A percentile compares a stretch with the other conserved stretches of the same genome.
Evolutionary conservation across 2,888 invertebrate species (phyloP).

Genomic region (Tinea semifulvella): DNA sequence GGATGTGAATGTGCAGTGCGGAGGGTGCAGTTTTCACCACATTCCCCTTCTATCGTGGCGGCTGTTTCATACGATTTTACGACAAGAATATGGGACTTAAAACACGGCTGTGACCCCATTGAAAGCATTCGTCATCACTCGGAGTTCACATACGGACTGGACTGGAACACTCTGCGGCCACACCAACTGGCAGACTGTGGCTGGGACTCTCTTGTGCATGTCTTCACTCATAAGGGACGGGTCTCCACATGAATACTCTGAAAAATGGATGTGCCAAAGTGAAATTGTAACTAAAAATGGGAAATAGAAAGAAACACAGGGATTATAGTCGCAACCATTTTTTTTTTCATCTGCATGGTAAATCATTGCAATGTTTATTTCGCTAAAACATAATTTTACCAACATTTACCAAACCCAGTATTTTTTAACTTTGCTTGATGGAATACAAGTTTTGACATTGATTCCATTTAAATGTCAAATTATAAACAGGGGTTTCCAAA

Average conservation of each 20-base stretch:
- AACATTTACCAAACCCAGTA: too few relatives aligned
- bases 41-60: constrained; percentile 73
- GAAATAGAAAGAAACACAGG: too few relatives aligned
- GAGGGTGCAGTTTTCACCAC: constrained; percentile 83
- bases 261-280: too few relatives aligned
- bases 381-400: too few relatives aligned
- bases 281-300: too few relatives aligned
- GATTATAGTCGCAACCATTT: too few relatives aligned
- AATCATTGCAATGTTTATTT: too few relatives aligned
- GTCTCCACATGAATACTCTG: constrained; percentile 20
- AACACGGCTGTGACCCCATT: constrained; percentile 70
- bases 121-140: constrained; percentile 82
- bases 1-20: constrained; percentile 84
- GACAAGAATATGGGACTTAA: constrained; percentile 84
- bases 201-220: constrained; percentile 83
- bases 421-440: too few relatives aligned
- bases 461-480: too few relatives aligned
- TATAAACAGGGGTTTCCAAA: too few relatives aligned
- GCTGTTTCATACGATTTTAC: constrained; percentile 88
- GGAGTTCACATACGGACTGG: constrained; percentile 87
- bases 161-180: constrained; percentile 77
- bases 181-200: constrained; percentile 85
- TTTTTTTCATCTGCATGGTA: too few relatives aligned
- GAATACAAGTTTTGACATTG: too few relatives aligned
- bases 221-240: constrained; percentile 70